Conservation (phyloP, 1,140 invertebrate species). For the Lasaia peninsularis region DNA sequence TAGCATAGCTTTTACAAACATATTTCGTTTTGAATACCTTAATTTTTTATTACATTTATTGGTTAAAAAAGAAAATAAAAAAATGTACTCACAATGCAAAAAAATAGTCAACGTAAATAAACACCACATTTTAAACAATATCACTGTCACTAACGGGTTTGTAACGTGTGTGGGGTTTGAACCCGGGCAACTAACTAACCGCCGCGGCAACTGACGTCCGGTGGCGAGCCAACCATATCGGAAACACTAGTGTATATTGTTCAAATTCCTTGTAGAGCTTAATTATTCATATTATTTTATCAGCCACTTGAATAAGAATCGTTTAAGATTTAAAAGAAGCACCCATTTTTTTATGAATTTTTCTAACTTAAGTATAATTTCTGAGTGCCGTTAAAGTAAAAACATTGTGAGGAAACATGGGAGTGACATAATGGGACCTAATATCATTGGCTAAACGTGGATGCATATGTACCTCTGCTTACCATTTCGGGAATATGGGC, state of each 20-base stretch:
- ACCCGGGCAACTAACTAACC: conserved; percentile 57
- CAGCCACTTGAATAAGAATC: too few relatives aligned
- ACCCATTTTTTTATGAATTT: too few relatives aligned
- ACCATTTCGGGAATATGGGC: too few relatives aligned
- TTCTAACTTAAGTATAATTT: too few relatives aligned
- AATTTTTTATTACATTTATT: neutral
- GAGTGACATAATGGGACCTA: too few relatives aligned
- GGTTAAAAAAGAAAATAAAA: neutral
- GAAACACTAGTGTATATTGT: conserved; percentile 37
- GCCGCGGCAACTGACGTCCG: conserved; percentile 60
- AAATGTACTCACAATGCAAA: conserved; percentile 45
- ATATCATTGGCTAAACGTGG: too few relatives aligned
- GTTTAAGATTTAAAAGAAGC: too few relatives aligned
- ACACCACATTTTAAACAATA: conserved; percentile 48
- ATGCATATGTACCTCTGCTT: too few relatives aligned
- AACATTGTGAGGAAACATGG: too few relatives aligned
- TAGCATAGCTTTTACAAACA: too few relatives aligned
- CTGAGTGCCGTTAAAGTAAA: too few relatives aligned
- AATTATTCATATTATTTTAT: neutral
- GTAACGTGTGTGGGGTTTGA: conserved; percentile 66
- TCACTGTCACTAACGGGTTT: conserved; percentile 17
- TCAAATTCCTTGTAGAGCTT: neutral
- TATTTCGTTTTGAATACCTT: too few relatives aligned
- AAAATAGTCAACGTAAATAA: conserved; percentile 42
- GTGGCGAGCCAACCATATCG: conserved; percentile 54